Conservation (phyloP, 2,888 invertebrate genomes). For the Eurois occulta region DNA sequence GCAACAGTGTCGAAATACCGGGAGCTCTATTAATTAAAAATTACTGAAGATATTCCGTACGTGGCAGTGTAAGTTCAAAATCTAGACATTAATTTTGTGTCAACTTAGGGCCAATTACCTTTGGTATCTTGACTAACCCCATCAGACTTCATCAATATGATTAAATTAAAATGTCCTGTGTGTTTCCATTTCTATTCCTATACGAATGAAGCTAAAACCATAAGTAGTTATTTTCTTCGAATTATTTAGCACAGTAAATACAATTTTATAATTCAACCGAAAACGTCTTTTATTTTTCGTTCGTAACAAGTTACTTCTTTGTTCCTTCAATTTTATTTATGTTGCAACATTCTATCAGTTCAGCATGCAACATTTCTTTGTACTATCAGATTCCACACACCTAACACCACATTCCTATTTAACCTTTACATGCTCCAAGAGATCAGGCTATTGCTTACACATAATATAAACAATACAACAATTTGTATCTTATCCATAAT, state of each 20-base stretch:
- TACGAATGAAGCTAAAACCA: background rate
- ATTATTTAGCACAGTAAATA: no score
- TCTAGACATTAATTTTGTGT: no score
- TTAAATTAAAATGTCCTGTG: background rate
- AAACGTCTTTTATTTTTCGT: no score
- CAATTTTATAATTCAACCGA: background rate
- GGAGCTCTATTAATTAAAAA: no score
- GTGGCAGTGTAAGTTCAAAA: no score
- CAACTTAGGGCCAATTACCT: no score
- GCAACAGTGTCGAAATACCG: no score
- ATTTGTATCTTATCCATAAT: constrained; percentile 63
- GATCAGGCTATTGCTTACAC: background rate
- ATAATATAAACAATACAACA: background rate
- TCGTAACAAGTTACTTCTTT: background rate
- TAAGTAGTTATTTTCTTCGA: no score
- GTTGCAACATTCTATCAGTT: background rate
- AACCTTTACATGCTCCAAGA: background rate
- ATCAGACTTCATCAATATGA: background rate
- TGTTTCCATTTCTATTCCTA: background rate
- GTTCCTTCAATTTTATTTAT: background rate
- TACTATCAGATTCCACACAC: background rate
- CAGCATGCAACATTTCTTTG: background rate
- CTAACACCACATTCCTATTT: background rate
- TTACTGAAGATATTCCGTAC: no score
- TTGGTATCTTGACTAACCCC: no score